Conservation (phyloP, 35 echinoderm and acorn worm species). For the Heliocidaris tuberculata region DNA sequence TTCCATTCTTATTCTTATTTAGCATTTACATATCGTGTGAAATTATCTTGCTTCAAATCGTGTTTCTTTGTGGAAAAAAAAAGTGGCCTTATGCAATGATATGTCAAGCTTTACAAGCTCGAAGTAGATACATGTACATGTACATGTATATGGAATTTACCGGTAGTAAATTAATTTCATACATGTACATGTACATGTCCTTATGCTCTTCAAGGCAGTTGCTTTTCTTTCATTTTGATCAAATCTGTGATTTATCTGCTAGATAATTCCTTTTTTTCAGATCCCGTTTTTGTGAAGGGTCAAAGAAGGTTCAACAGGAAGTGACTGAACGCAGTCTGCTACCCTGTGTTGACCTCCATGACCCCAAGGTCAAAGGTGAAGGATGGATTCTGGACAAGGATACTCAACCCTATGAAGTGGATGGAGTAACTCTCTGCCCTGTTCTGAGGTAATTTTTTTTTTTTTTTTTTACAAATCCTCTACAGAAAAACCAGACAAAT, state of each 20-base stretch:
- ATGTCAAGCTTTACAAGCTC: background rate
- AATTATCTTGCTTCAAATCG: too few species aligned
- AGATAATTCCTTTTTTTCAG: background rate
- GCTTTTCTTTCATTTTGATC: background rate
- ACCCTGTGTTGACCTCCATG: constrained; percentile 51
- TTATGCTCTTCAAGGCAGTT: background rate
- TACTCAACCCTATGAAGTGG: background rate
- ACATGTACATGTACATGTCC: too few species aligned
- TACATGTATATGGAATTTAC: too few species aligned
- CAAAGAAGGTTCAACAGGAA: constrained; percentile 42
- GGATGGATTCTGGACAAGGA: constrained; percentile 58
- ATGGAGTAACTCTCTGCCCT: constrained; percentile 45
- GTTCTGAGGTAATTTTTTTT: constrained; percentile 22
- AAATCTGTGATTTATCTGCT: background rate
- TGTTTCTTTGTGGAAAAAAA: too few species aligned
- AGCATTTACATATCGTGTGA: too few species aligned
- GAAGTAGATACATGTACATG: too few species aligned
- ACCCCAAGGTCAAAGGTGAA: constrained; percentile 40
- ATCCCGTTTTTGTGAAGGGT: constrained; percentile 28
- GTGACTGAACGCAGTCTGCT: constrained; percentile 54
- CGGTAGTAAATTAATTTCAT: background rate
- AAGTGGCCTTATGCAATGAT: background rate
- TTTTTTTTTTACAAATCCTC: background rate
- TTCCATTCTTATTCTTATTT: too few species aligned
- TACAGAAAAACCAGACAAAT: background rate